A percentile compares a stretch with the other conserved stretches of the same genome.
These are phyloP conservation scores for Pegoplata infirma DNA, from an alignment of 2,888 invertebrate genomes.

Conservation along the genomic window DNA sequence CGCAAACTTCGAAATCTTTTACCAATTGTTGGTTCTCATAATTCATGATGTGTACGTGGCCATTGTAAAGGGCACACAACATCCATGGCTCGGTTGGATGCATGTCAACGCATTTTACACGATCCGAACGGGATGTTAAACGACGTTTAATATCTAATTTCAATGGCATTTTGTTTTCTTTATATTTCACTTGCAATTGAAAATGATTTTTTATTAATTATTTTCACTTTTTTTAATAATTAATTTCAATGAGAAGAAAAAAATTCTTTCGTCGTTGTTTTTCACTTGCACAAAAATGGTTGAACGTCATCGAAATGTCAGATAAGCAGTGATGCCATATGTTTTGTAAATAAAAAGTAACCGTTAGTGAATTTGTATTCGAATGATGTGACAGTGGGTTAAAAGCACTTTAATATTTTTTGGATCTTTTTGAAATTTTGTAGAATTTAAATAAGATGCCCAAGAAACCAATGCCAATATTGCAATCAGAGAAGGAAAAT, in stretches of 20 bases:
- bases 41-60: conserved; percentile 99
- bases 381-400: too few species aligned
- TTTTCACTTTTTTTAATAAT: conserved; percentile 39
- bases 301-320: conserved; percentile 58
- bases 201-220: conserved; percentile 26
- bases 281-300: conserved; percentile 44
- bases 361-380: too few species aligned
- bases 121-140: conserved; percentile 97
- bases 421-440: too few species aligned
- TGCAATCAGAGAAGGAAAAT: too few species aligned
- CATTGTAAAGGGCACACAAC: conserved; percentile 98
- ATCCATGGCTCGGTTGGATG: conserved; percentile 99
- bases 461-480: too few species aligned
- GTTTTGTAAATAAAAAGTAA: too few species aligned
- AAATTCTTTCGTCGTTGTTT: conserved; percentile 7
- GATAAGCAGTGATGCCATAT: conserved; percentile 39
- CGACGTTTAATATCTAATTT: conserved; percentile 98
- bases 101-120: conserved; percentile 98
- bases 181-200: neutral
- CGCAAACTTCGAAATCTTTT: conserved; percentile 95
- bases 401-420: too few species aligned
- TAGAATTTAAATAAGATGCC: too few species aligned
- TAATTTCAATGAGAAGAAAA: conserved; percentile 11
- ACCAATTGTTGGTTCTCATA: conserved; percentile 95
- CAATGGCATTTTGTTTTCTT: conserved; percentile 83